These are phyloP conservation scores for Caenorhabditis afra DNA, from an alignment of 2,888 invertebrate genomes.

Conservation along the genomic window DNA sequence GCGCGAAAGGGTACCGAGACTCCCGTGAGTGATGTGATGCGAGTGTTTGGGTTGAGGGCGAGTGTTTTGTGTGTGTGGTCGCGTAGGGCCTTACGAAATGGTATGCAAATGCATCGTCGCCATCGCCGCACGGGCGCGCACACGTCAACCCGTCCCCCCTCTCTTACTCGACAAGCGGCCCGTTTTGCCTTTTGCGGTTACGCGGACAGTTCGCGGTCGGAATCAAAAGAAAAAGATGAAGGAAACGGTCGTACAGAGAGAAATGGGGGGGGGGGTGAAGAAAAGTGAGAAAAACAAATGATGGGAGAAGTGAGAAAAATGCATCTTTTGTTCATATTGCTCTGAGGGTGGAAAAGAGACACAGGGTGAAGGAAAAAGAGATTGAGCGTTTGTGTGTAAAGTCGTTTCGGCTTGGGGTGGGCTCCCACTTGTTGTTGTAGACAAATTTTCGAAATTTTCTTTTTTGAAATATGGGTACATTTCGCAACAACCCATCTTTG, in stretches of 20 bases:
- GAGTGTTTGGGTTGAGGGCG: too few relatives aligned
- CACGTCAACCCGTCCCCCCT: slow-evolving; percentile 27
- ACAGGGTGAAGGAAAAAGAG: neutral
- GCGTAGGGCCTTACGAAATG: slow-evolving; percentile 33
- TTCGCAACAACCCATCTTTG: too few relatives aligned
- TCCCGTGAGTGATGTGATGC: slow-evolving; percentile 38
- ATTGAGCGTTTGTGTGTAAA: slow-evolving; percentile 30
- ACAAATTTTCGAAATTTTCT: slow-evolving; percentile 29
- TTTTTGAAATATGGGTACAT: neutral
- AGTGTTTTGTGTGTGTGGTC: slow-evolving; percentile 27
- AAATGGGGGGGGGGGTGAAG: slow-evolving; percentile 48
- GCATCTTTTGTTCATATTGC: slow-evolving; percentile 60
- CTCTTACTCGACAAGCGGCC: slow-evolving; percentile 5
- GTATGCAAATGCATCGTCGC: slow-evolving; percentile 47
- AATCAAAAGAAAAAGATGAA: slow-evolving; percentile 13
- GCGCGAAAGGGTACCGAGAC: slow-evolving; percentile 32
- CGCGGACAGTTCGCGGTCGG: slow-evolving; percentile 25
- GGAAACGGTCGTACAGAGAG: neutral
- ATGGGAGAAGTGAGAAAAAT: slow-evolving; percentile 44
- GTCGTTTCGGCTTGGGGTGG: slow-evolving; percentile 37
- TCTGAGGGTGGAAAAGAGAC: slow-evolving; percentile 27
- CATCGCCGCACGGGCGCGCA: slow-evolving; percentile 1
- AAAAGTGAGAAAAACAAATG: slow-evolving; percentile 57
- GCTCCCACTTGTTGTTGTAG: slow-evolving; percentile 28
- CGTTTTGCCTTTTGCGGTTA: slow-evolving; percentile 7